phyloP scores from a whole-genome alignment of 1,140 invertebrate genomes.

The Araneus ventricosus region DNA sequence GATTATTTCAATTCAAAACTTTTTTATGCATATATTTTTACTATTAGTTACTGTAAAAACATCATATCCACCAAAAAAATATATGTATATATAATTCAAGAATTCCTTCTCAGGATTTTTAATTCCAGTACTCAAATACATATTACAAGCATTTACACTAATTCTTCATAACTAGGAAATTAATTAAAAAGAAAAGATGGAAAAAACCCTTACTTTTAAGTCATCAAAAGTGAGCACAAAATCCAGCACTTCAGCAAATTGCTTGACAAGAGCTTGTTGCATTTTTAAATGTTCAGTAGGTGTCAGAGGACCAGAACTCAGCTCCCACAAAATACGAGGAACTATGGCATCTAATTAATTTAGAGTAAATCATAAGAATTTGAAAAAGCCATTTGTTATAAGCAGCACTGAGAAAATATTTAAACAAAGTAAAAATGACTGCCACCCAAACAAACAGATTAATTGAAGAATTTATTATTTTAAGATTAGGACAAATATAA shows the following conservation, averaged over 20 bases:
- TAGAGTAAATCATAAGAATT: not conserved
- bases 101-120: too few relatives aligned
- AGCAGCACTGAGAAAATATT: too few relatives aligned
- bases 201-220: slow-evolving; percentile 84
- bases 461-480: too few relatives aligned
- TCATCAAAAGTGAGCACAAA: slow-evolving; percentile 98
- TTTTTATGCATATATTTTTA: too few relatives aligned
- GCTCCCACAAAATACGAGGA: slow-evolving; percentile 88
- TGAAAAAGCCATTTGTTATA: not conserved
- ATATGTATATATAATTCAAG: too few relatives aligned
- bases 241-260: slow-evolving; percentile 95
- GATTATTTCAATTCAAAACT: too few relatives aligned
- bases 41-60: too few relatives aligned
- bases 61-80: too few relatives aligned
- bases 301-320: slow-evolving; percentile 92
- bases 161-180: not conserved
- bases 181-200: not conserved
- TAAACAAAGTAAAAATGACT: too few relatives aligned
- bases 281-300: slow-evolving; percentile 94
- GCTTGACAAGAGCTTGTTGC: slow-evolving; percentile 95
- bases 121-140: too few relatives aligned
- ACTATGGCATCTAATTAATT: slow-evolving; percentile 86
- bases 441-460: too few relatives aligned
- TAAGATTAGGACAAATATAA: too few relatives aligned
- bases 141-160: not conserved